Percentiles rank a stretch among this genome's conserved stretches.
Conservation (phyloP, 1,140 invertebrate species). For the Papilio polyxenes region DNA sequence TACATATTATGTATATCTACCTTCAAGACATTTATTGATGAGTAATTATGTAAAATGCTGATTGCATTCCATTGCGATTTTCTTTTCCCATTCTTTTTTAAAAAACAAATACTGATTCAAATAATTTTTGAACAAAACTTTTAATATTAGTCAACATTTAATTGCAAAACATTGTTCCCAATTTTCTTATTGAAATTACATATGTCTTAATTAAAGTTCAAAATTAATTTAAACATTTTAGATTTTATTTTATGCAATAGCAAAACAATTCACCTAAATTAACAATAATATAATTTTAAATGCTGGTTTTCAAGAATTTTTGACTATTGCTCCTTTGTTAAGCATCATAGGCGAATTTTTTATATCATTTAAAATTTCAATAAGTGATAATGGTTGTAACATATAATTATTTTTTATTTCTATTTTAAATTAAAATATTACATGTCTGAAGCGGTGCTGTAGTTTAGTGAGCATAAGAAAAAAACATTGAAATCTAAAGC, state of each 20-base stretch:
- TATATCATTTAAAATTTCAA: background rate
- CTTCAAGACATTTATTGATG: slow-evolving; percentile 2
- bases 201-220: background rate
- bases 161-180: background rate
- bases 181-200: background rate
- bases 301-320: background rate
- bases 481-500: background rate
- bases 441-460: background rate
- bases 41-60: slow-evolving; percentile 19
- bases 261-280: background rate
- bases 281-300: background rate
- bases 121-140: background rate
- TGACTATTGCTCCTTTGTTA: background rate
- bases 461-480: background rate
- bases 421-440: background rate
- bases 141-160: background rate
- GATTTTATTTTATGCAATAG: background rate
- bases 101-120: background rate
- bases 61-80: background rate
- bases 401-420: background rate
- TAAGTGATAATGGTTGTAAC: background rate
- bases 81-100: no score
- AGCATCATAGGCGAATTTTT: background rate
- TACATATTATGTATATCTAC: background rate
- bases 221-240: background rate